Percentiles rank a stretch among this genome's conserved stretches.
These are phyloP conservation scores for Drepana arcuata DNA, from an alignment of 1,140 invertebrate genomes.

Conservation along the genomic window DNA sequence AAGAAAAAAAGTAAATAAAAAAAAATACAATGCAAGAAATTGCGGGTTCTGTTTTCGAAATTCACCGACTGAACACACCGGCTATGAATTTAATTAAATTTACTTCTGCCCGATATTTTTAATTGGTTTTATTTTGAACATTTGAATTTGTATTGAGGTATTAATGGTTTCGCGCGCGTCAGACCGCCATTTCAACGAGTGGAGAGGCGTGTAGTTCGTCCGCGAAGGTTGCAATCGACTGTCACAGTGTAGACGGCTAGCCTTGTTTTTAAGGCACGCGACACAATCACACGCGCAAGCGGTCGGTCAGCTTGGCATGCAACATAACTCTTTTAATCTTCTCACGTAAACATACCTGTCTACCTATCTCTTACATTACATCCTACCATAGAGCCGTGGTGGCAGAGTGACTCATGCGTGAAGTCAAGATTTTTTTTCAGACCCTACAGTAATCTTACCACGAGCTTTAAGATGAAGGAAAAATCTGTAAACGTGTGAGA, in stretches of 20 bases:
- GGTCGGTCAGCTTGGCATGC: too few species aligned
- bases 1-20: slow-evolving; percentile 25
- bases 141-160: slow-evolving; percentile 3
- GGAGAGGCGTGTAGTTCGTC: slow-evolving; percentile 24
- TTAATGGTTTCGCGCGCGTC: slow-evolving; percentile 30
- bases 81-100: neutral
- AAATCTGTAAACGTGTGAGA: too few species aligned
- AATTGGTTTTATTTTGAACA: slow-evolving; percentile 1
- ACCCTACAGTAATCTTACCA: too few species aligned
- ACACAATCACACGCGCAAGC: slow-evolving; percentile 16
- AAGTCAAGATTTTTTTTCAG: too few species aligned
- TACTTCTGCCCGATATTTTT: too few species aligned
- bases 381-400: too few species aligned
- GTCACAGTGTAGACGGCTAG: slow-evolving; percentile 33
- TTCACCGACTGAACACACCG: neutral
- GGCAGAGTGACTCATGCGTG: too few species aligned
- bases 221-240: slow-evolving; percentile 48
- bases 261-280: slow-evolving; percentile 55
- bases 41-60: slow-evolving; percentile 1
- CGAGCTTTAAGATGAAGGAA: too few species aligned
- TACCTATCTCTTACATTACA: too few species aligned
- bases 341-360: too few species aligned
- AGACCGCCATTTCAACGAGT: slow-evolving; percentile 28
- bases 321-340: too few species aligned
- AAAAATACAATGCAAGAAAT: slow-evolving; percentile 19